Evolutionary conservation across 2,888 invertebrate species (phyloP), one percentile per base, ranked within the genome.

Genomic region (Catotricha subobsoleta): DNA sequence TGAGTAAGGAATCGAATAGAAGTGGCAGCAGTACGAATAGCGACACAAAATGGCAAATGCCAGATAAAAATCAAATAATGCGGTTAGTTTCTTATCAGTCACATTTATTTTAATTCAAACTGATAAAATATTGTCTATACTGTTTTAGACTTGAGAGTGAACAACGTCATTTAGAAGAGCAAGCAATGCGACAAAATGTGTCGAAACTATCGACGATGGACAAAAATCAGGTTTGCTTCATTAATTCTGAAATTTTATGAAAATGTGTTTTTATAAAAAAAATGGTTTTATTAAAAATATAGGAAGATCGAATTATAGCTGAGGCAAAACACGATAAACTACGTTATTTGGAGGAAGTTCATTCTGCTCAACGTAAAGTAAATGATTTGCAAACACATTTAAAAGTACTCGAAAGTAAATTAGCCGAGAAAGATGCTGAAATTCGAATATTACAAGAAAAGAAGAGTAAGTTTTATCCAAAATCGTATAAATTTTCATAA

Each of bases 361-460:
- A 87, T 56, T 76, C 77, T 9, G 80, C 84, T 7, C 82, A 86
- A 60, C 81, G 82, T 57, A 80, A 80, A 56, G 71, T 81, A n/a
- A 79, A 84, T 2, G 87, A 87, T 56, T 65, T 86, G 16, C 87
- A 88, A 63, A 75, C 82, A 55, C 79, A 78, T 82, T 83, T 63
- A 50, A 87, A 87, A 59, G 83, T 84, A 59, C 63, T 86, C 46
- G 87, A 90, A 60, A 83, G 84, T 3, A 83, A 86, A 56, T 70
- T 90, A 43, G 83, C 84, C 0, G 88, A 90, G 58, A 75, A 80
- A 43, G 88, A 91, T 56, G 87, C 87, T 1, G 84, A 90, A 81
- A 84, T 91, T 50, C 75, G 80, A 51, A 84, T 87, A 18, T 67
- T 88, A 31, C 86, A 88, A 64, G 80, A 80, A 50, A 80, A 81